Conservation (phyloP, 2,797 vertebrate species). For the Bufotes viridis region DNA sequence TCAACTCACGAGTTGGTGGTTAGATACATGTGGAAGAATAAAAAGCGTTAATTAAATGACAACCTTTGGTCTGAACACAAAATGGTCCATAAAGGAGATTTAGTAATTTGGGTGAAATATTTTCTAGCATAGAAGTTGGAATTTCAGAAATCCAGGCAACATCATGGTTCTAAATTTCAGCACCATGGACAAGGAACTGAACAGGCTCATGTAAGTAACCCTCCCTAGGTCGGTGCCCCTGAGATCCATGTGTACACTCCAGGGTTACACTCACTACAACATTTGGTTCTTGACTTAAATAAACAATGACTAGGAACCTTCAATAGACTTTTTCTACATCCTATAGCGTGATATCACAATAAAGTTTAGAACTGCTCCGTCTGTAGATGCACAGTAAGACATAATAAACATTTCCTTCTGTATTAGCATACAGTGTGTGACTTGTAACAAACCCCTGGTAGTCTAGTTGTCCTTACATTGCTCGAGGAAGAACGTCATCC, state of each 20-base stretch:
- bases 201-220: background rate
- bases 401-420: background rate
- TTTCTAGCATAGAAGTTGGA: background rate
- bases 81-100: no score
- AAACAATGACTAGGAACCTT: no score
- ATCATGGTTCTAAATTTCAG: background rate
- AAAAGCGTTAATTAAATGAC: no score
- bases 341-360: no score
- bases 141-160: background rate
- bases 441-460: background rate
- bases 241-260: background rate
- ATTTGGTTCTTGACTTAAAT: no score
- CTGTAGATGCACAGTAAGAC: background rate
- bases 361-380: background rate
- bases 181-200: background rate
- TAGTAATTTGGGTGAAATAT: no score
- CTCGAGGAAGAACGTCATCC: background rate
- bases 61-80: no score
- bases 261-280: no score
- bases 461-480: background rate
- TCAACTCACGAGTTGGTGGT: no score
- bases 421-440: background rate
- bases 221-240: background rate
- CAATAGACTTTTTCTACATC: no score
- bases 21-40: no score